Base-by-base conservation (phyloP, 1,140 invertebrate species). In the Rhyacophila brunnea region DNA sequence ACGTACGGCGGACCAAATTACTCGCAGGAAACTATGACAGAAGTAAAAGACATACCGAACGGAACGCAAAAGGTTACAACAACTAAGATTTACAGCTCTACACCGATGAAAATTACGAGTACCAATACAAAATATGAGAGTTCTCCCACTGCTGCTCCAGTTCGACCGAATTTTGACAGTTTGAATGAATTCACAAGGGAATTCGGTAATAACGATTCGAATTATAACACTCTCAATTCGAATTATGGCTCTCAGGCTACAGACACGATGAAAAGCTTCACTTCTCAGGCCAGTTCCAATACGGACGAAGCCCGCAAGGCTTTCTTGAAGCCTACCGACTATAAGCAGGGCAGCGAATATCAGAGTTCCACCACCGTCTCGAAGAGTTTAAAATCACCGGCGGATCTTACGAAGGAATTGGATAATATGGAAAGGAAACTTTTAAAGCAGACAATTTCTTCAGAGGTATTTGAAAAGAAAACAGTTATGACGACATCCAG, bases 401-500 rank as follows among this genome's bases (percentile, higher is more conserved):
- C 70, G 0, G 77, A 80, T 1, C 38, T 78, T 42, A 64, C 70
- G 1, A 78, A 77, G 43, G 76, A 79, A 47, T 68, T 79, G 1
- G 76, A 78, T 40, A 70, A 63, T 15, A 56, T 78, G 64, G 77
- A 78, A 40, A 74, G 71, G 47, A 78, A 74, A 59, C 74, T 80
- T 60, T 70, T 75, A 1, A 78, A 78, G 50, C 73, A 74, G 50
- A 77, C 76, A 0, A 75, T 79, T 13, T 76, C 72, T 0, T 78
- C 76, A n/a, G 76, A 79, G 50, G 78, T 72, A 0, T 71, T 79
- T 40, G 77, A 79, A 23, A 70, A 70, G 57, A 79, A 79, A 58
- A 77, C 76, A 0, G 74, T 79, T 2, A 78, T 78, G 74, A 78
- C 77, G 13, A 78, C 74, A 51, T 79, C 77, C 0, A 77, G 77